A percentile compares a stretch with the other conserved stretches of the same genome.
Evolutionary conservation across 2,888 invertebrate genomes (phyloP).

Genomic region (Latrodectus elegans): DNA sequence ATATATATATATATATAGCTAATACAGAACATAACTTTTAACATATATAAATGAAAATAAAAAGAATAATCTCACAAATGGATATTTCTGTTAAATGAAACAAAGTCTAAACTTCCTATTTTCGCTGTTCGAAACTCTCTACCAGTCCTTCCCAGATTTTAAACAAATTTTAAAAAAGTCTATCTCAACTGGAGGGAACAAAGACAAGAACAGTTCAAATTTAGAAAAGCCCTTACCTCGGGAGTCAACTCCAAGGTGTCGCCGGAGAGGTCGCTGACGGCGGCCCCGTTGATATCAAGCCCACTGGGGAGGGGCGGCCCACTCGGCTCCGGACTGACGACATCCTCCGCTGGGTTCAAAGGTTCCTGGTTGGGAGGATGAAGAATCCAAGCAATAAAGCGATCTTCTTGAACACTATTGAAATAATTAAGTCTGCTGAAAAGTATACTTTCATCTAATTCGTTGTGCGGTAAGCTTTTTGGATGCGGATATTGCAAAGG

Average conservation of each 20-base stretch:
- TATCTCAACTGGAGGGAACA: too few relatives aligned
- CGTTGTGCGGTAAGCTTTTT: conserved; percentile 37
- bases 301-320: neutral
- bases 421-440: conserved; percentile 51
- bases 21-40: too few relatives aligned
- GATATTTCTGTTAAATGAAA: too few relatives aligned
- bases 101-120: too few relatives aligned
- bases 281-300: neutral
- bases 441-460: conserved; percentile 42
- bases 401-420: conserved; percentile 18
- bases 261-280: conserved; percentile 9
- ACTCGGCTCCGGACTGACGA: neutral
- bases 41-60: too few relatives aligned
- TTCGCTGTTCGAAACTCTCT: too few relatives aligned
- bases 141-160: too few relatives aligned
- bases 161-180: too few relatives aligned
- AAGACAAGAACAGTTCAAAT: too few relatives aligned
- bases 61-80: too few relatives aligned
- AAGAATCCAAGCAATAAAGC: conserved; percentile 40
- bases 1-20: too few relatives aligned
- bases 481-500: conserved; percentile 53
- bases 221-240: conserved; percentile 26
- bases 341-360: neutral
- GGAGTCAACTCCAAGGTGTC: conserved; percentile 22
- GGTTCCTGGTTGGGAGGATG: conserved; percentile 18